These are phyloP conservation scores for Rana temporaria DNA, from an alignment of 2,113 vertebrate genomes.

Conservation along the genomic window DNA sequence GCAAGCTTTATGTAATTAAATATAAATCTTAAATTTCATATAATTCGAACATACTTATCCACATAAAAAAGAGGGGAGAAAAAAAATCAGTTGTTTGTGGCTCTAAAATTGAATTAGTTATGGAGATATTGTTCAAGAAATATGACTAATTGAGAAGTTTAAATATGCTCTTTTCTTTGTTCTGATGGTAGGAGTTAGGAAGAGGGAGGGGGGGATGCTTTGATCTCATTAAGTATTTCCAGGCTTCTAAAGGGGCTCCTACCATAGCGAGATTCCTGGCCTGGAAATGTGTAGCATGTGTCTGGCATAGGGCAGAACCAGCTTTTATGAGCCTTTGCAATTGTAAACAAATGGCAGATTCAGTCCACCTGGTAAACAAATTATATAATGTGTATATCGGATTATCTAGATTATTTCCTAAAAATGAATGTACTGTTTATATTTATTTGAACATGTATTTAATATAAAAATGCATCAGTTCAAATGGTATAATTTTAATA, in stretches of 20 bases:
- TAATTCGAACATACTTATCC: not conserved
- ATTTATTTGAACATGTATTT: too few relatives aligned
- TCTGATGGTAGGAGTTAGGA: conserved; percentile 67
- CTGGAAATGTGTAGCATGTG: conserved; percentile 89
- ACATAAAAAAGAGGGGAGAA: too few relatives aligned
- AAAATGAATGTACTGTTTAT: too few relatives aligned
- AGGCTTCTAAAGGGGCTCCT: conserved; percentile 78
- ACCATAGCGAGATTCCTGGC: conserved; percentile 71
- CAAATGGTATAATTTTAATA: too few relatives aligned
- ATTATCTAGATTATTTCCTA: too few relatives aligned
- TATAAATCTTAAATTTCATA: not conserved
- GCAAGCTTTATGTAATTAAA: too few relatives aligned
- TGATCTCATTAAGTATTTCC: conserved; percentile 95
- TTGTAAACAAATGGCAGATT: conserved; percentile 80
- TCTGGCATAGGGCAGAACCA: conserved; percentile 77
- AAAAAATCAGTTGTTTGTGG: not conserved
- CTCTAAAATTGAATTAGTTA: not conserved
- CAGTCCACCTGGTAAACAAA: not conserved
- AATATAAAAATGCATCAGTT: too few relatives aligned
- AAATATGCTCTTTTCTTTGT: conserved; percentile 85
- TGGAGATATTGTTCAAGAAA: conserved; percentile 48
- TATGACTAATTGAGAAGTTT: conserved; percentile 72
- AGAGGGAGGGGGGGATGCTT: conserved; percentile 75
- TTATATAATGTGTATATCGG: not conserved
- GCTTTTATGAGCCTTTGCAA: conserved; percentile 84